Percentiles rank a stretch among this genome's conserved stretches.
Conservation (phyloP, 2,888 invertebrate species). For the Parasteatoda lunata region DNA sequence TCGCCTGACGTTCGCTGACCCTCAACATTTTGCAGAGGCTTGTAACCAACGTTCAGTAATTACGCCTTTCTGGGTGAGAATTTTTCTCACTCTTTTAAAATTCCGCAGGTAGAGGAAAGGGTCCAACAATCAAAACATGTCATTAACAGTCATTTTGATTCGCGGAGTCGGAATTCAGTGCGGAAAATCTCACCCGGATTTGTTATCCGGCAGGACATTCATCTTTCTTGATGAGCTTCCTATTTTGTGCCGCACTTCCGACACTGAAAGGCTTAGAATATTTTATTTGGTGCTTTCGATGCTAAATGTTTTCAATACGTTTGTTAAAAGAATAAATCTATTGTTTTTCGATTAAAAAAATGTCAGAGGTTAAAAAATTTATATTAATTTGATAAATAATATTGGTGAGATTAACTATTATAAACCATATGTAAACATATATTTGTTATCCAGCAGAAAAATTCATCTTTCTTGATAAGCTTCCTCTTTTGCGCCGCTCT, state of each 20-base stretch:
- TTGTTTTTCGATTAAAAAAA: no score
- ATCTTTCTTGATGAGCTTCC: background rate
- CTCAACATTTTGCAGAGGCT: constrained; percentile 8
- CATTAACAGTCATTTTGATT: constrained; percentile 1
- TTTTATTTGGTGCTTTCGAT: background rate
- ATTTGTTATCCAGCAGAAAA: background rate
- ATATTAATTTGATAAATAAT: no score
- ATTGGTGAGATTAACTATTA: no score
- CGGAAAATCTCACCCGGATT: background rate
- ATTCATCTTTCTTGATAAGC: background rate
- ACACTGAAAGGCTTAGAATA: background rate
- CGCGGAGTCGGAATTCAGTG: background rate
- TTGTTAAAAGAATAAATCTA: no score
- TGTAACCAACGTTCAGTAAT: constrained; percentile 17
- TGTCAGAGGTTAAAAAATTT: no score
- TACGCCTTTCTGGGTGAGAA: constrained; percentile 7
- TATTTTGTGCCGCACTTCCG: background rate
- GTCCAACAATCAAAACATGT: background rate
- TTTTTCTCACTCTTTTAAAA: constrained; percentile 16
- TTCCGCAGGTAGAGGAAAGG: constrained; percentile 29
- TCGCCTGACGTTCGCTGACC: constrained; percentile 35
- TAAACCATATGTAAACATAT: no score
- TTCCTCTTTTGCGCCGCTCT: background rate
- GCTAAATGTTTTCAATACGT: no score
- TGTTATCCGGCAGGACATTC: background rate